phyloP scores from a whole-genome alignment of 2,888 invertebrate genomes.

The Apodemia hepburni region DNA sequence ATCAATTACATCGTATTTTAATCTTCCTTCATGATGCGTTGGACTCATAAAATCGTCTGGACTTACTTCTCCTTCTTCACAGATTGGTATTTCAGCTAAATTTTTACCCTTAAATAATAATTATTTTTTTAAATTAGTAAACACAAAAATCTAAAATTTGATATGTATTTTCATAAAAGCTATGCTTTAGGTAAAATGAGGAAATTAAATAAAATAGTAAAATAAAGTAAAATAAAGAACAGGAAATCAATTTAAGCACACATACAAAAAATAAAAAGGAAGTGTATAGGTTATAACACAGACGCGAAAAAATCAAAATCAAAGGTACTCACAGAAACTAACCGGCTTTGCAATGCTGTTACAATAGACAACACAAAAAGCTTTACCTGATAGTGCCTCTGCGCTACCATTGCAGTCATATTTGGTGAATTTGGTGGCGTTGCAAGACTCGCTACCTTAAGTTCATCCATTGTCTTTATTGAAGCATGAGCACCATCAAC shows the following conservation, averaged over 20 bases:
- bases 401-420: constrained; percentile 82
- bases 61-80: constrained; percentile 82
- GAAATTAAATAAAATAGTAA: constrained; percentile 1
- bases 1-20: constrained; percentile 71
- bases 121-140: constrained; percentile 23
- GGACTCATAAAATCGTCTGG: constrained; percentile 81
- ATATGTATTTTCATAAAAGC: background rate
- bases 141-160: background rate
- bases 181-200: constrained; percentile 3
- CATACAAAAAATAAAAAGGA: constrained; percentile 21
- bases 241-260: background rate
- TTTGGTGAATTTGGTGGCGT: constrained; percentile 89
- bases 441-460: constrained; percentile 66
- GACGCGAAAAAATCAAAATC: constrained; percentile 42
- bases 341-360: constrained; percentile 58
- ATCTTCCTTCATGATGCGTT: constrained; percentile 55
- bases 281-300: background rate
- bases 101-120: constrained; percentile 70
- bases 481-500: constrained; percentile 58
- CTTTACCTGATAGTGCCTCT: constrained; percentile 80
- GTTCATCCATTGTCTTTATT: constrained; percentile 73
- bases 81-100: constrained; percentile 82
- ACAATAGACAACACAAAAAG: constrained; percentile 41
- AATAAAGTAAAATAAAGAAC: too few relatives aligned
- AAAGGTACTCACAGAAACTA: constrained; percentile 74